phyloP scores from a whole-genome alignment of 1,140 invertebrate species.

The Atta texana region DNA sequence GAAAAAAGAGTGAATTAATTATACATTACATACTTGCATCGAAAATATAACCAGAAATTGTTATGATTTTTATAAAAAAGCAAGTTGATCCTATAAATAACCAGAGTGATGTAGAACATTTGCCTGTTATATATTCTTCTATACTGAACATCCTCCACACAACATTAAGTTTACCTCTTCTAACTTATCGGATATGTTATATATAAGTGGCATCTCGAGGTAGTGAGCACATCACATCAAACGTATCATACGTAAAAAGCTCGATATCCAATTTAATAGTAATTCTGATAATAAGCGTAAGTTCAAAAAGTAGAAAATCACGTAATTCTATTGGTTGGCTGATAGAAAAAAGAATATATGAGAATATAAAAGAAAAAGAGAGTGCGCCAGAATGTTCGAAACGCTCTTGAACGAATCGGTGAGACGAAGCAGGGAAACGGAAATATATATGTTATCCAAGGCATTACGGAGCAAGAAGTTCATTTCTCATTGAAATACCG shows the following conservation, averaged over 20 bases:
- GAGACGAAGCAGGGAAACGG: constrained; percentile 49
- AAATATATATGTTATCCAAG: constrained; percentile 30
- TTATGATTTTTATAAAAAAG: no score
- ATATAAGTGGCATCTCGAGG: no score
- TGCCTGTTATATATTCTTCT: no score
- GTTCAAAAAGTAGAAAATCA: constrained; percentile 33
- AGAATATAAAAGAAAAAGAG: neutral
- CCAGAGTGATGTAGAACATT: no score
- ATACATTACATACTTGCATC: no score
- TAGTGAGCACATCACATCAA: neutral
- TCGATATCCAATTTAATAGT: neutral
- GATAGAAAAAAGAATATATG: neutral
- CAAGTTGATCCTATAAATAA: no score
- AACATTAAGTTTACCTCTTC: no score
- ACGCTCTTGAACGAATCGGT: constrained; percentile 45
- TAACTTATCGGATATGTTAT: no score
- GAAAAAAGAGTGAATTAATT: no score
- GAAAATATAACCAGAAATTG: no score
- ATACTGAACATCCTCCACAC: no score
- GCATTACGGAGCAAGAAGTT: constrained; percentile 44
- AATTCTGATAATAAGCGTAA: neutral
- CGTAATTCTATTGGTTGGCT: neutral
- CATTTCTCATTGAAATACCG: constrained; percentile 76
- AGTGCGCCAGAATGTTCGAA: constrained; percentile 29
- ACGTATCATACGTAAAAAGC: neutral